Evolutionary conservation across 2,797 vertebrate species (phyloP), one percentile per base, ranked within the genome.

Genomic region (Gymnocypris eckloni): DNA sequence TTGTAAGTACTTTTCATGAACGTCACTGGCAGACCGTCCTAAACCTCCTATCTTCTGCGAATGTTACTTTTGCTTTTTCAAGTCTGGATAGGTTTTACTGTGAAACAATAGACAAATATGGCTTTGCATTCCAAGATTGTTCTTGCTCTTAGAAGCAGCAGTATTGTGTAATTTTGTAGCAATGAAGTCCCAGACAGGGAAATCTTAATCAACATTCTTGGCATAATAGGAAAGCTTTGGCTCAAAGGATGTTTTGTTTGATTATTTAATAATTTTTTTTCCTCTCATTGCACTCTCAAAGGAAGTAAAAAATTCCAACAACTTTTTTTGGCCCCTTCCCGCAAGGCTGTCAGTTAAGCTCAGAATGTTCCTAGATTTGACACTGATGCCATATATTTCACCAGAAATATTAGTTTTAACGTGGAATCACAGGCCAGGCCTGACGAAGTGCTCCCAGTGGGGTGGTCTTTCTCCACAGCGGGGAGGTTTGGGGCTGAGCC

Each of bases 141-240:
- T 89, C 79, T 80, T 78, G 79, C 81, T 86, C 59, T 89, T 75
- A 48, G 67, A 79, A 83, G 79, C 82, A 88, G 54, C 70, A 83
- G 85, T 85, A 85, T 90, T 87, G 89, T 91, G 89, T 91, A 89
- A 89, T 89, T 88, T 91, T 89, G 88, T 89, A 86, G 87, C 72
- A 79, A 83, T 90, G 90, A 82, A 87, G 82, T 90, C 89, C 87
- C 89, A 88, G 88, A 90, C 88, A 81, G 84, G 89, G 87, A 91
- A 92, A 91, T 92, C 89, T 92, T 90, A 89, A 91, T 90, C 91
- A 91, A 85, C 90, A 90, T 92, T 91, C 87, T 90, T 90, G 88
- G 89, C 88, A 86, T 89, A 84, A 82, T 85, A 83, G 61, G 71
- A 86, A 71, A 64, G 66, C 85, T 81, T 92, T 87, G 85, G 88